Evolutionary conservation across 2,113 vertebrate species (phyloP), one percentile per base, ranked within the genome.

Genomic region (Rafetus swinhoei): DNA sequence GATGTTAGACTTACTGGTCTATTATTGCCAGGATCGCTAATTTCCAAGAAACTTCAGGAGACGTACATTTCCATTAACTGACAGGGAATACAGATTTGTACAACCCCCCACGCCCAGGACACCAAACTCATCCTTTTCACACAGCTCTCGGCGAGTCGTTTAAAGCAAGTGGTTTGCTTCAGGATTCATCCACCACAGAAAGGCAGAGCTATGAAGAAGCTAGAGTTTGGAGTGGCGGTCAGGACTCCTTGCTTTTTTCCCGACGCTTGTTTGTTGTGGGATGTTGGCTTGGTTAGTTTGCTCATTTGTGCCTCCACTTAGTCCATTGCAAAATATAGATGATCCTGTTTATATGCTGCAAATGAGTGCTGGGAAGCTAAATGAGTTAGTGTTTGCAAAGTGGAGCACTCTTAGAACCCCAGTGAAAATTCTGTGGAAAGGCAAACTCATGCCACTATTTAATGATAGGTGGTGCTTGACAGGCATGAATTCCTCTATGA

Each of bases 311-410:
- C 22, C 35, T 88, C 72, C 60, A 12, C 0, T 83, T 54, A 19
- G 24, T 56, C 39, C 21, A 2, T 1, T 2, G n/a, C n/a, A 76
- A 60, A 6, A 1, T 0, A 3, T 54, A 54, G 85, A 18, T 24
- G 4, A 1, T 5, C 52, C 89, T 57, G 16, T 39, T 82, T 82
- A 45, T 39, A 35, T 77, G 79, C 82, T 85, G 54, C 86, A 45
- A 5, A 4, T 39, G 57, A 56, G 80, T 76, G 50, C 4, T 10
- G n/a, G 32, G 85, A 25, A 32, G 29, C 9, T 35, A n/a, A 35
- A n/a, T 35, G 5, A 72, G 35, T 35, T 35, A 72, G n/a, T 35
- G 65, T 72, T 10, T 72, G 16, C 35, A 72, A 72, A 72, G 65
- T 45, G 19, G 16, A 72, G 32, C 65, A 35, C 18, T 72, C 65